These are phyloP conservation scores for Tiliqua scincoides DNA, from an alignment of 2,113 vertebrate species.

Conservation along the genomic window DNA sequence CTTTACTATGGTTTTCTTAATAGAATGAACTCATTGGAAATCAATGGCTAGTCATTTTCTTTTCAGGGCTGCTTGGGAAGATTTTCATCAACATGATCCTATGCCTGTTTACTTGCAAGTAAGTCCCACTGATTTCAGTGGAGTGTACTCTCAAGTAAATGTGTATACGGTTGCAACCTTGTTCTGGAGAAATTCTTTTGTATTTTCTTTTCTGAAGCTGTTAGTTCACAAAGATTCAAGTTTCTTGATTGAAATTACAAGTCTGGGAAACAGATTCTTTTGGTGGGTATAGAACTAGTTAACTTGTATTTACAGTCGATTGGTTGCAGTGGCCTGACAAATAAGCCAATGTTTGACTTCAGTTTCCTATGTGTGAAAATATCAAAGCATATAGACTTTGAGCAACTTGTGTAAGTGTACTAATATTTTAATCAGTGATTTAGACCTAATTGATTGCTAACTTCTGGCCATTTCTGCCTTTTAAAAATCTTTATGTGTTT, in stretches of 20 bases:
- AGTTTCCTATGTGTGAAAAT: neutral
- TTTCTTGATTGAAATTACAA: constrained; percentile 14
- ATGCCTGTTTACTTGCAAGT: neutral
- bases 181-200: constrained; percentile 17
- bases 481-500: constrained; percentile 20
- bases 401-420: neutral
- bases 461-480: neutral
- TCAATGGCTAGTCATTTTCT: constrained; percentile 37
- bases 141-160: neutral
- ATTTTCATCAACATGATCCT: constrained; percentile 25
- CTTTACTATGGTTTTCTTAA: constrained; percentile 17
- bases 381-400: neutral
- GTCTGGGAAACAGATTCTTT: constrained; percentile 16
- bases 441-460: constrained; percentile 12
- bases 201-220: neutral
- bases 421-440: constrained; percentile 27
- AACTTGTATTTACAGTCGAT: neutral
- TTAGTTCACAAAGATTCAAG: constrained; percentile 8
- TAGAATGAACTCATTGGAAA: constrained; percentile 50
- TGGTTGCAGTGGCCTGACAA: constrained; percentile 6
- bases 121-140: neutral
- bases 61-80: constrained; percentile 36
- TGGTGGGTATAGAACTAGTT: constrained; percentile 2
- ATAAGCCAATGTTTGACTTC: constrained; percentile 35
- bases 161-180: neutral